Evolutionary conservation across 2,797 vertebrate genomes (phyloP).

Genomic region (Arrhamphus sclerolepis): DNA sequence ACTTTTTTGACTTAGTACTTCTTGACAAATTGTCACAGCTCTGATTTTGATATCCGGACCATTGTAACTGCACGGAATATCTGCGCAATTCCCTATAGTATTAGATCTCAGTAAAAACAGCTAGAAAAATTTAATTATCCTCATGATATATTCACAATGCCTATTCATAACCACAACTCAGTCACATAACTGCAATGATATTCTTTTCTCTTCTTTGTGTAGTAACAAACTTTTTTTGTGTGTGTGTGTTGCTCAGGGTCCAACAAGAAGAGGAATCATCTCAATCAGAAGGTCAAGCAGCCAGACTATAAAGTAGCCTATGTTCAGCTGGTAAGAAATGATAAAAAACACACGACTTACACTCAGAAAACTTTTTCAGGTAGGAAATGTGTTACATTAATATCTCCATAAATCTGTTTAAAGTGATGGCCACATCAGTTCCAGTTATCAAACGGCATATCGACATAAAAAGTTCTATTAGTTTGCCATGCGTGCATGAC

Average conservation of each 20-base stretch:
- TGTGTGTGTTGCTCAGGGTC: slow-evolving; percentile 71
- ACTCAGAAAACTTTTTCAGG: not conserved
- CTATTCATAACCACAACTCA: no score
- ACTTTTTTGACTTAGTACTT: not conserved
- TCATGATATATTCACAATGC: not conserved
- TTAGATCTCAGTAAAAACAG: no score
- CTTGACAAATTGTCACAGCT: not conserved
- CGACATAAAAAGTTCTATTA: no score
- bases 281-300: slow-evolving; percentile 87
- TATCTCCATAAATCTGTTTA: not conserved
- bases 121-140: not conserved
- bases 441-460: no score
- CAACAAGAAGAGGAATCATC: slow-evolving; percentile 90
- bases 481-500: no score
- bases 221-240: slow-evolving; percentile 4
- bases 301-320: slow-evolving; percentile 97
- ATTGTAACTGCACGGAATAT: no score
- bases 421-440: not conserved
- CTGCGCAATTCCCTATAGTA: no score
- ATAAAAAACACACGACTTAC: slow-evolving; percentile 19
- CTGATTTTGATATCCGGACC: not conserved
- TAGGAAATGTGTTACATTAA: not conserved
- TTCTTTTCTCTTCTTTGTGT: not conserved
- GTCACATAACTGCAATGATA: not conserved
- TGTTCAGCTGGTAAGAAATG: slow-evolving; percentile 94